Evolutionary conservation across 1,140 invertebrate genomes (phyloP).

Genomic region (Bombus picipes): DNA sequence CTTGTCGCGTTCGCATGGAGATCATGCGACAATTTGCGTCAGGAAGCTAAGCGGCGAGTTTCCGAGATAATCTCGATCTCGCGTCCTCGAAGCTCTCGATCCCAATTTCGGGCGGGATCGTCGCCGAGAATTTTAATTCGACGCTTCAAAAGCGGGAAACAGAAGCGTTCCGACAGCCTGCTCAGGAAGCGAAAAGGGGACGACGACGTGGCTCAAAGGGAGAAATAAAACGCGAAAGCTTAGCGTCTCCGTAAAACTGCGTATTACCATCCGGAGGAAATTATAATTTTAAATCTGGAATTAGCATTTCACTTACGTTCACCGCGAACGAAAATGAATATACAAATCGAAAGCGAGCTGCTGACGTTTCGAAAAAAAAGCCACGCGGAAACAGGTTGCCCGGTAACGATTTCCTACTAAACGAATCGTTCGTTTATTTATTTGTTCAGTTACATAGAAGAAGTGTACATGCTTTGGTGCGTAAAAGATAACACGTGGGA

Average conservation of each 20-base stretch:
- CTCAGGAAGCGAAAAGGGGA: neutral
- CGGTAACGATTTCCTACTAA: no score
- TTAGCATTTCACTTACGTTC: conserved; percentile 46
- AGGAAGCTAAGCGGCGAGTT: neutral
- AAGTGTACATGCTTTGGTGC: neutral
- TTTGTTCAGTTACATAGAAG: neutral
- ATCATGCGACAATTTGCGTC: neutral
- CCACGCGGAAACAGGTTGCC: no score
- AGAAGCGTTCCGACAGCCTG: neutral
- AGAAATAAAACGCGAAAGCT: conserved; percentile 23
- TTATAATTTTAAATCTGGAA: conserved; percentile 43
- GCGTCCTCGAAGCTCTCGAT: neutral
- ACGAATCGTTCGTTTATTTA: neutral
- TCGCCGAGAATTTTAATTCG: conserved; percentile 46
- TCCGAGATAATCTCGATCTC: conserved; percentile 1
- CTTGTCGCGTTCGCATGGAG: no score
- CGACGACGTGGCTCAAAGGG: neutral
- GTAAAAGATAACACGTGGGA: neutral
- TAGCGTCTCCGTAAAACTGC: neutral
- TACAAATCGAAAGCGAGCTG: neutral
- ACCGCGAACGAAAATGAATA: conserved; percentile 33
- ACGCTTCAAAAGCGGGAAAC: neutral
- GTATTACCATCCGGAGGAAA: conserved; percentile 30
- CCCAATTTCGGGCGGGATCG: conserved; percentile 39
- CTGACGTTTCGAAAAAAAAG: no score